phyloP scores from a whole-genome alignment of 2,113 vertebrate genomes.

The Ammodytes dubius region DNA sequence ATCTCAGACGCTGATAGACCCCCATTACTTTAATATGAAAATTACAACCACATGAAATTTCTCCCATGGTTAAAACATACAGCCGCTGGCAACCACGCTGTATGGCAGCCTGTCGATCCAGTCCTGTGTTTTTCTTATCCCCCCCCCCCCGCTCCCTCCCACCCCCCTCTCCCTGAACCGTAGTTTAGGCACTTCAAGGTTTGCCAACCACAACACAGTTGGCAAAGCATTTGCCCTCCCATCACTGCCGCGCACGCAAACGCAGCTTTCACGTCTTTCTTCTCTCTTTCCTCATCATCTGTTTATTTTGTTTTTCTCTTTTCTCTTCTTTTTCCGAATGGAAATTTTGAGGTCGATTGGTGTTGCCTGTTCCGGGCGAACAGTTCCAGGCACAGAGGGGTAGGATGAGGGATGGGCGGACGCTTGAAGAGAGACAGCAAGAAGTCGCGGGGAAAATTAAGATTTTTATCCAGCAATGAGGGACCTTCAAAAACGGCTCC shows the following conservation, averaged over 20 bases:
- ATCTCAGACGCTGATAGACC: conserved; percentile 72
- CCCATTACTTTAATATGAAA: conserved; percentile 84
- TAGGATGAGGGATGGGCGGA: conserved; percentile 51
- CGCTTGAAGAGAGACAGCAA: conserved; percentile 62
- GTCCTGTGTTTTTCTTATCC: conserved; percentile 38
- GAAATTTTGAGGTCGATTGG: conserved; percentile 84
- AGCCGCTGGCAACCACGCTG: conserved; percentile 72
- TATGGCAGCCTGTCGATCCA: conserved; percentile 67
- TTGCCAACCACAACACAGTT: conserved; percentile 84
- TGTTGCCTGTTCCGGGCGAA: conserved; percentile 80
- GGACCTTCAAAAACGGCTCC: conserved; percentile 71
- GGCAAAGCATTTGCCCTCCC: conserved; percentile 70
- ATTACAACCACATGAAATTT: conserved; percentile 85
- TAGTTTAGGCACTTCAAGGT: conserved; percentile 78
- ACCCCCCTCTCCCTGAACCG: conserved; percentile 48
- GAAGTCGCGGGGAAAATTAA: conserved; percentile 62
- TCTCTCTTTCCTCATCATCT: conserved; percentile 72
- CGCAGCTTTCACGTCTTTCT: conserved; percentile 72
- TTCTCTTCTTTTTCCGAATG: conserved; percentile 78
- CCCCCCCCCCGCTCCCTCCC: conserved; percentile 4
- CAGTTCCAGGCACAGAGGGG: conserved; percentile 71
- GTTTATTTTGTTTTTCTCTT: conserved; percentile 79
- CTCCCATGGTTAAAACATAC: conserved; percentile 79
- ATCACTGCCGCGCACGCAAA: conserved; percentile 69
- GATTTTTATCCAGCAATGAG: conserved; percentile 61